These are phyloP conservation scores for Penaeus chinensis DNA, from an alignment of 1,140 invertebrate genomes.

Conservation along the genomic window DNA sequence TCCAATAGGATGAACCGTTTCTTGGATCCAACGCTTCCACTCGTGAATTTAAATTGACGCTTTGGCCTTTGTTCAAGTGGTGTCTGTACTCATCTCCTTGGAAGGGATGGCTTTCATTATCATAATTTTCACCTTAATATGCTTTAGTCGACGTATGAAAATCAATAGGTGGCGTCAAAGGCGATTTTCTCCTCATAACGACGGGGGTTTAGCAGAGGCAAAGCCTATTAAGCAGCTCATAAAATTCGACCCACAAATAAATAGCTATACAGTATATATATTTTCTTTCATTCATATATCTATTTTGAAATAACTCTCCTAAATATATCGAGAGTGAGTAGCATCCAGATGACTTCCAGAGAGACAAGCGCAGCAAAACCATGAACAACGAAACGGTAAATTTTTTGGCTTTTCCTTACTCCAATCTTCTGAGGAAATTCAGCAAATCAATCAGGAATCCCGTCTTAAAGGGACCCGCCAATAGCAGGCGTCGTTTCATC, in stretches of 20 bases:
- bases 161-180: constrained; percentile 53
- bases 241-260: too few relatives aligned
- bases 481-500: constrained; percentile 42
- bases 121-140: constrained; percentile 57
- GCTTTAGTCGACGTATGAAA: constrained; percentile 45
- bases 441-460: constrained; percentile 60
- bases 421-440: constrained; percentile 43
- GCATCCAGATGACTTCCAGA: too few relatives aligned
- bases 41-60: constrained; percentile 58
- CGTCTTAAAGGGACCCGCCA: constrained; percentile 44
- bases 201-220: background rate
- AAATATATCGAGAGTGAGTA: too few relatives aligned
- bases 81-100: constrained; percentile 52
- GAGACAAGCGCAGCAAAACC: background rate
- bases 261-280: too few relatives aligned
- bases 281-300: too few relatives aligned
- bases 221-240: background rate
- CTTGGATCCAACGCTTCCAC: constrained; percentile 39
- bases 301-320: too few relatives aligned
- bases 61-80: constrained; percentile 55
- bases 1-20: constrained; percentile 40
- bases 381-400: constrained; percentile 10
- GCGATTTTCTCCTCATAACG: constrained; percentile 35
- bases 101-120: constrained; percentile 35
- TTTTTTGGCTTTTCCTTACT: constrained; percentile 29